phyloP scores from a whole-genome alignment of 2,113 vertebrate species.

The Syngnathus typhle region DNA sequence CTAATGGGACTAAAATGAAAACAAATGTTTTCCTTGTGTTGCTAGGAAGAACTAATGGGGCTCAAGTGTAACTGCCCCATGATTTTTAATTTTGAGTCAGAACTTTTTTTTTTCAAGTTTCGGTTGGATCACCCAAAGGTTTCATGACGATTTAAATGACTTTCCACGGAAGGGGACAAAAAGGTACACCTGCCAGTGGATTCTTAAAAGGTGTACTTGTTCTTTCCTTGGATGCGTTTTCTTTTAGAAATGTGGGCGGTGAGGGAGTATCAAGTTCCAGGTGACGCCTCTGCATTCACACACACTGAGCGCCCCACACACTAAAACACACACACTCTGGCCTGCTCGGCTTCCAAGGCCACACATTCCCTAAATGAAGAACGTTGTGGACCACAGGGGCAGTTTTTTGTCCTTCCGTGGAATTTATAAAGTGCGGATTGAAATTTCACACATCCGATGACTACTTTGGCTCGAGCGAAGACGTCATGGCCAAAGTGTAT shows the following conservation, averaged over 20 bases:
- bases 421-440: conserved; percentile 29
- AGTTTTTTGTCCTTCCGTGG: conserved; percentile 26
- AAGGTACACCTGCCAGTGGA: background rate
- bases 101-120: background rate
- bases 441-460: conserved; percentile 16
- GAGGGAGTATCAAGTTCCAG: conserved; percentile 49
- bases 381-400: conserved; percentile 14
- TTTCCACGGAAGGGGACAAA: background rate
- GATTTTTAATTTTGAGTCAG: background rate
- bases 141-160: background rate
- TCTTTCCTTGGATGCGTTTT: background rate
- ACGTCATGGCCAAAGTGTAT: conserved; percentile 49
- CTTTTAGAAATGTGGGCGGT: conserved; percentile 40
- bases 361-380: conserved; percentile 40
- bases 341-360: conserved; percentile 7
- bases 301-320: background rate
- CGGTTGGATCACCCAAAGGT: background rate
- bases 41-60: background rate
- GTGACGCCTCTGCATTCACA: conserved; percentile 30
- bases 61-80: background rate
- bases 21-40: background rate
- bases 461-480: conserved; percentile 24
- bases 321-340: conserved; percentile 9
- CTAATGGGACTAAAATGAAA: too few species aligned
- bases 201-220: background rate